Base-by-base conservation (phyloP, 2,797 vertebrate species). In the Acipenser transmontanus region DNA sequence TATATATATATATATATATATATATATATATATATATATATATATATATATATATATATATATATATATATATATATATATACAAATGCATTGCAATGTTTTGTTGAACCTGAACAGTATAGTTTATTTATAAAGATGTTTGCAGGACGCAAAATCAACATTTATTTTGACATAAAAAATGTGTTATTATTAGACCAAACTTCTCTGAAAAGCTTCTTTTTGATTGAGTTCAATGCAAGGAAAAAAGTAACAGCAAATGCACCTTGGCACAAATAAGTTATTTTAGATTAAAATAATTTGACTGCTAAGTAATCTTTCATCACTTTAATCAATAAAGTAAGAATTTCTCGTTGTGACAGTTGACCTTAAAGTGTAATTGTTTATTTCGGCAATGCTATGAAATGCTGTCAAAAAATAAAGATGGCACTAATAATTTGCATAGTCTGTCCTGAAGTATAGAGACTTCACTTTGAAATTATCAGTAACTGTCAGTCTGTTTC, bases 391-490 rank as follows among this genome's bases (percentile, higher is more conserved):
- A 57, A n/a, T n/a, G 54, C n/a, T 57, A 6, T 20, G 11, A 61
- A 61, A 9, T 9, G 17, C 60, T 34, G 13, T 61, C 60, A 20
- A 34, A 61, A 60, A 34, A 10, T 61, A 34, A 14, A 61, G 60
- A 47, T 47, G 60, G 17, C 17, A 61, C 17, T 61, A 61, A 61
- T 61, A 8, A 61, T 47, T 14, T 61, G 7, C 60, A 61, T 4
- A 47, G 13, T 57, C 14, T n/a, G 17, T 8, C 10, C 47, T 34
- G 60, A 61, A 61, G 47, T 34, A 61, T 20, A 8, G 11, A 7
- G 34, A 34, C 60, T 60, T 60, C 13, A 61, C 60, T 61, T 61
- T 61, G 60, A 61, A 61, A 61, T 61, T 47, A 20, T 60, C 59
- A 60, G 59, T 61, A 61, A 61, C 60, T 61, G 60, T 6, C 13